A percentile compares a stretch with the other conserved stretches of the same genome.
Evolutionary conservation across 2,888 invertebrate species (phyloP).

Genomic region (Cephus sareptanus): DNA sequence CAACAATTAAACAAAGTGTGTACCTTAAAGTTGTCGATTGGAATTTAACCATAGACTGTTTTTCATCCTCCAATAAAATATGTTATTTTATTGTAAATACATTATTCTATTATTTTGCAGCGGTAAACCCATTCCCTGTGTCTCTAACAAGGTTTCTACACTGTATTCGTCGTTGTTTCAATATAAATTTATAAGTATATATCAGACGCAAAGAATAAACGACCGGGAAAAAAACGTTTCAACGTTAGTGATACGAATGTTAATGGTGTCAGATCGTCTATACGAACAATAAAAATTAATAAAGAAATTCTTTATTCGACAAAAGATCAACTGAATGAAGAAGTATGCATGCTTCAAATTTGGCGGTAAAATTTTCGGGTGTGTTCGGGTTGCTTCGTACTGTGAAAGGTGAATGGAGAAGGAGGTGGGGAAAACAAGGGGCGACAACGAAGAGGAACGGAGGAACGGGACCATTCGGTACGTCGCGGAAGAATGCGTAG

Average conservation of each 20-base stretch:
- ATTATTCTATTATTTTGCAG: slow-evolving; percentile 27
- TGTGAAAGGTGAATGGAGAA: slow-evolving; percentile 12
- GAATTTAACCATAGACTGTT: slow-evolving; percentile 44
- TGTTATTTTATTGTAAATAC: slow-evolving; percentile 31
- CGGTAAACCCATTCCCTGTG: neutral
- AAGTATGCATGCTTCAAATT: slow-evolving; percentile 24
- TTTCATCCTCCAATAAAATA: slow-evolving; percentile 32
- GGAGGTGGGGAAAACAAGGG: slow-evolving; percentile 18
- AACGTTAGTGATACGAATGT: neutral
- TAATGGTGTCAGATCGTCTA: neutral
- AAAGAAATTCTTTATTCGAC: neutral
- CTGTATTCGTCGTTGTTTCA: neutral
- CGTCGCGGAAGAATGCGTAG: slow-evolving; percentile 65
- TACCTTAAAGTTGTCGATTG: neutral
- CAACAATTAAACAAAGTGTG: neutral
- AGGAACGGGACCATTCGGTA: slow-evolving; percentile 59
- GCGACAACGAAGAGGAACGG: slow-evolving; percentile 42
- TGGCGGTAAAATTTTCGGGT: slow-evolving; percentile 31
- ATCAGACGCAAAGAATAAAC: neutral
- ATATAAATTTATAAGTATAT: neutral
- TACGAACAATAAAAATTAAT: neutral
- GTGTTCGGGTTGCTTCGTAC: slow-evolving; percentile 12
- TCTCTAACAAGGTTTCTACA: neutral
- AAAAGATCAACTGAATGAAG: neutral
- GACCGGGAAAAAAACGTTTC: neutral